Percentiles rank a stretch among this genome's conserved stretches.
Conservation (phyloP, 1,140 invertebrate species). For the Meloidogyne exigua region DNA sequence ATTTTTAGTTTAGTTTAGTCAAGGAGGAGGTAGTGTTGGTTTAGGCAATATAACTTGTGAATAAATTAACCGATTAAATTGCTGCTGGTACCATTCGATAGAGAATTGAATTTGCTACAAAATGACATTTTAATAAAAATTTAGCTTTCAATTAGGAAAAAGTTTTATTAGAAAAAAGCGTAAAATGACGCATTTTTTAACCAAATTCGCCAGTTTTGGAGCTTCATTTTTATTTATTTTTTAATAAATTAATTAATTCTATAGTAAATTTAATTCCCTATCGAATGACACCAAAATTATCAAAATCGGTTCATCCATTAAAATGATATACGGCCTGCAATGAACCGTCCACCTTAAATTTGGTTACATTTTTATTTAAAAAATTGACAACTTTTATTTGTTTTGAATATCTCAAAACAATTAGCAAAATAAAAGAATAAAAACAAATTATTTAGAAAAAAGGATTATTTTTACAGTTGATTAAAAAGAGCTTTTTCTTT, state of each 20-base stretch:
- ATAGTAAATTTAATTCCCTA: neutral
- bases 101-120: neutral
- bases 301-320: neutral
- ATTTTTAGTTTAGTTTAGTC: neutral
- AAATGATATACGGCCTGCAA: neutral
- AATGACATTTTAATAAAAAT: neutral
- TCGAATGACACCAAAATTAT: neutral
- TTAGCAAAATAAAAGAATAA: neutral
- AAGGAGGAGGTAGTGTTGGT: neutral
- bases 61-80: neutral
- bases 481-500: neutral
- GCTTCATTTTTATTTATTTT: neutral
- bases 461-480: conserved; percentile 2
- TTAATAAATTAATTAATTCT: neutral
- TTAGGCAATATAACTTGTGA: neutral
- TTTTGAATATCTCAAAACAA: neutral
- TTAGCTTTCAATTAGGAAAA: neutral
- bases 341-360: neutral
- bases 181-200: too few relatives aligned
- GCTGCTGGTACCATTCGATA: neutral
- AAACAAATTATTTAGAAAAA: conserved; percentile 1
- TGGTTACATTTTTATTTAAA: neutral
- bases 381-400: neutral
- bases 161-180: too few relatives aligned
- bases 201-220: too few relatives aligned